Percentiles rank a stretch among this genome's conserved stretches.
Evolutionary conservation across 2,113 vertebrate genomes (phyloP).

Genomic region (Enhydra lutris): DNA sequence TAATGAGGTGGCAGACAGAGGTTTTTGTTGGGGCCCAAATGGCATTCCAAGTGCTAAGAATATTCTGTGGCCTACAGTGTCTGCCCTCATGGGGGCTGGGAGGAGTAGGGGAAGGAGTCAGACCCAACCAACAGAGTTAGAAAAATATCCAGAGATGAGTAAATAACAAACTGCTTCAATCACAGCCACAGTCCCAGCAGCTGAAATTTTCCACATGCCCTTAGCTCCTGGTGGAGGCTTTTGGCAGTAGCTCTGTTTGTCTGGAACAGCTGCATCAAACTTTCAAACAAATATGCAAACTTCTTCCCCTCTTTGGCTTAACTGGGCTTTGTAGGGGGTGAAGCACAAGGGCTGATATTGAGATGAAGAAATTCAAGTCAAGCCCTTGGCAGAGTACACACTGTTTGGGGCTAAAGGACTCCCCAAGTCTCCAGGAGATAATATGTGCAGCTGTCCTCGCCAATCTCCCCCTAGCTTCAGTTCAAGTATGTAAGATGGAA

Average conservation of each 20-base stretch:
- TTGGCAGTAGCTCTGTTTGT: conserved; percentile 68
- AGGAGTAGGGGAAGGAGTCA: not conserved
- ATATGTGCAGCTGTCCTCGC: not conserved
- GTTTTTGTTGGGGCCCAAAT: conserved; percentile 42
- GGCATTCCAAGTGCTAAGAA: conserved; percentile 64
- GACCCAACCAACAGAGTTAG: conserved; percentile 37
- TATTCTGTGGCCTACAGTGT: conserved; percentile 33
- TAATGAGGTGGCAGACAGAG: conserved; percentile 51
- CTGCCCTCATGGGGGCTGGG: not conserved
- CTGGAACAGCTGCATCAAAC: conserved; percentile 64
- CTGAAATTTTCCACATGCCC: conserved; percentile 66
- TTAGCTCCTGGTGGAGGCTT: conserved; percentile 49
- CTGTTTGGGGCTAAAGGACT: conserved; percentile 22
- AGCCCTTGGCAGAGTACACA: conserved; percentile 31
- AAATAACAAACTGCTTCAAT: conserved; percentile 56
- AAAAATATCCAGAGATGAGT: conserved; percentile 63
- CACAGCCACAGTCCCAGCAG: conserved; percentile 17
- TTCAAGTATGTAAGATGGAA: conserved; percentile 25
- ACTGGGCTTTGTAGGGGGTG: conserved; percentile 53
- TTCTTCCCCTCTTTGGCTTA: conserved; percentile 47
- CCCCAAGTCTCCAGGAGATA: not conserved
- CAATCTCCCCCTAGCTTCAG: not conserved
- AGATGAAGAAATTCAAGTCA: conserved; percentile 62
- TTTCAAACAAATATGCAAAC: conserved; percentile 25
- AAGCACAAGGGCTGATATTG: conserved; percentile 51